A percentile compares a stretch with the other conserved stretches of the same genome.
Evolutionary conservation across 2,797 vertebrate species (phyloP).

Genomic region (Toxotes lorentzi): DNA sequence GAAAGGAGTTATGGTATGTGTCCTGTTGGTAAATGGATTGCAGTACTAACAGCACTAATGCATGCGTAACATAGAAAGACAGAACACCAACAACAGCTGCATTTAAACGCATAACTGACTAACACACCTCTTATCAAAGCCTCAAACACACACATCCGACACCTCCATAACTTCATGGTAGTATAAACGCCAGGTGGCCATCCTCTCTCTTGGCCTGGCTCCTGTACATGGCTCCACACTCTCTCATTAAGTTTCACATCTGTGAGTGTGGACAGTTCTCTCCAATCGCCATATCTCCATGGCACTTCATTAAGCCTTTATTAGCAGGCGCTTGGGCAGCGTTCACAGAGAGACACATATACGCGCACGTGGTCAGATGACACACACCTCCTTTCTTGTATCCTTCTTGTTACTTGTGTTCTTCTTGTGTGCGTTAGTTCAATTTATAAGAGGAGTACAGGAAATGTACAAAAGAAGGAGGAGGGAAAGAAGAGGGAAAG

Average conservation of each 20-base stretch:
- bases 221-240: constrained; percentile 43
- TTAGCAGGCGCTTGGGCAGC: constrained; percentile 65
- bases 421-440: constrained; percentile 45
- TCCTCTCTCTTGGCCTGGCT: constrained; percentile 44
- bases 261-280: constrained; percentile 64
- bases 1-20: neutral
- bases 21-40: neutral
- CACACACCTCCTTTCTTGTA: constrained; percentile 29
- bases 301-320: constrained; percentile 77
- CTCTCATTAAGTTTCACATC: constrained; percentile 82
- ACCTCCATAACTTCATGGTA: constrained; percentile 21
- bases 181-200: constrained; percentile 59
- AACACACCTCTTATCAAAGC: constrained; percentile 12
- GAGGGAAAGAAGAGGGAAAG: neutral
- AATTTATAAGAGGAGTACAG: too few species aligned
- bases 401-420: constrained; percentile 10
- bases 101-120: constrained; percentile 11
- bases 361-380: constrained; percentile 12
- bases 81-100: neutral
- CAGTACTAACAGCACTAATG: neutral
- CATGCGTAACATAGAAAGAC: neutral
- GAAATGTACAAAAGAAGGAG: too few species aligned
- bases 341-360: constrained; percentile 19
- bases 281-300: constrained; percentile 64
- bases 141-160: constrained; percentile 29